A percentile compares a stretch with the other conserved stretches of the same genome.
Conservation (phyloP, 2,888 invertebrate species). For the Busseola fusca region DNA sequence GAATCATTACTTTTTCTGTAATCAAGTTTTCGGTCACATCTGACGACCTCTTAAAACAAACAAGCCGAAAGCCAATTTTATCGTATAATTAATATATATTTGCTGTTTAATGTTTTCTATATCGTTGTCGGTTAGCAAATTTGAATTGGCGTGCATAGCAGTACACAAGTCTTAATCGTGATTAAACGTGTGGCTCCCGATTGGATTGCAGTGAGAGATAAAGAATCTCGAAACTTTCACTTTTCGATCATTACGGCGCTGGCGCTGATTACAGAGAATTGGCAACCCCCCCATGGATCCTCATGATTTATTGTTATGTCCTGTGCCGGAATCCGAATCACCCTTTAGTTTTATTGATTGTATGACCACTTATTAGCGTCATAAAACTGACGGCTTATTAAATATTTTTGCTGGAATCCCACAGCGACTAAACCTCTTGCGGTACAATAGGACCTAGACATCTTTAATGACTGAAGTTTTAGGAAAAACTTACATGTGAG, state of each 20-base stretch:
- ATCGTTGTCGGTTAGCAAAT: conserved; percentile 54
- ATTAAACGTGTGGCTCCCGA: conserved; percentile 81
- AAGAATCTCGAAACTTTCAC: conserved; percentile 82
- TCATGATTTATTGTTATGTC: conserved; percentile 58
- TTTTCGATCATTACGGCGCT: conserved; percentile 80
- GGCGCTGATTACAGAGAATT: conserved; percentile 64
- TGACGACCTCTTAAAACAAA: conserved; percentile 82
- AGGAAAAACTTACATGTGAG: conserved; percentile 9
- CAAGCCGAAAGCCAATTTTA: conserved; percentile 71
- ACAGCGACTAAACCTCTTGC: conserved; percentile 5
- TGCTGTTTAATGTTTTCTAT: conserved; percentile 58
- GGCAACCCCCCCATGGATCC: conserved; percentile 68
- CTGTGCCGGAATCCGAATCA: conserved; percentile 52
- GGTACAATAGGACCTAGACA: conserved; percentile 14
- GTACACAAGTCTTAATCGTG: conserved; percentile 74
- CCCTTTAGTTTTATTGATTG: conserved; percentile 59
- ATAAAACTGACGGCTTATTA: conserved; percentile 51
- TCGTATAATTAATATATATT: conserved; percentile 64
- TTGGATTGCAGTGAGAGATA: conserved; percentile 77
- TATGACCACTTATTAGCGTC: conserved; percentile 60
- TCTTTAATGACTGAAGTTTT: conserved; percentile 10
- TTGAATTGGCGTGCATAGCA: conserved; percentile 65
- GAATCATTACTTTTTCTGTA: conserved; percentile 82
- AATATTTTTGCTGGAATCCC: conserved; percentile 36
- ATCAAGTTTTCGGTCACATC: conserved; percentile 81